A percentile compares a stretch with the other conserved stretches of the same genome.
Conservation (phyloP, 2,797 vertebrate genomes). For the Bovichtus diacanthus region DNA sequence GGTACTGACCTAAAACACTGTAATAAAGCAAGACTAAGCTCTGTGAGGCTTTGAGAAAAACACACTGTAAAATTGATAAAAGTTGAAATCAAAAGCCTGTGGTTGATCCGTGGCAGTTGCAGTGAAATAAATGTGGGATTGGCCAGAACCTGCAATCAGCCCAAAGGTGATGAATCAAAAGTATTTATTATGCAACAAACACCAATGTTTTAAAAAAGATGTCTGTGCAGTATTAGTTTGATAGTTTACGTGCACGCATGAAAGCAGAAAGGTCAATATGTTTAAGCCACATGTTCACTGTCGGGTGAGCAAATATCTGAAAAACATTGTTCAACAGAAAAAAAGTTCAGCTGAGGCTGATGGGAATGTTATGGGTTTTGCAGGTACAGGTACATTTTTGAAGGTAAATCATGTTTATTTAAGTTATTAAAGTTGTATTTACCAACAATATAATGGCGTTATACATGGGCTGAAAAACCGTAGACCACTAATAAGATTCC, state of each 20-base stretch:
- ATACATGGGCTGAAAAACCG: too few species aligned
- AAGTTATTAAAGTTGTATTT: too few species aligned
- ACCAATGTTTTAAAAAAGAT: not conserved
- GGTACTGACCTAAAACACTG: slow-evolving; percentile 29
- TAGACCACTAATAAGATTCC: too few species aligned
- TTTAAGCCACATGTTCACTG: not conserved
- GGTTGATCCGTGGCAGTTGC: not conserved
- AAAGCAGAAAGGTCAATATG: not conserved
- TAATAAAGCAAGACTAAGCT: slow-evolving; percentile 36
- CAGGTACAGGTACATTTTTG: too few species aligned
- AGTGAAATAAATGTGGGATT: not conserved
- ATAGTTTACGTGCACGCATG: not conserved
- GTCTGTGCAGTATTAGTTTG: not conserved
- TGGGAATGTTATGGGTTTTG: not conserved
- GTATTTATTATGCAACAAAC: not conserved
- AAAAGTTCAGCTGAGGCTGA: not conserved
- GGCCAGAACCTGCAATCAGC: not conserved
- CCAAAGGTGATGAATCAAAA: not conserved
- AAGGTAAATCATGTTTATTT: too few species aligned
- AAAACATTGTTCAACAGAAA: not conserved
- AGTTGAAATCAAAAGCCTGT: not conserved
- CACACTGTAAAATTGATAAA: slow-evolving; percentile 8
- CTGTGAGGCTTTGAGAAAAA: slow-evolving; percentile 9
- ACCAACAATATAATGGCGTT: too few species aligned
- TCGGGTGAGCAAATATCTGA: not conserved